Conservation (phyloP, 2,888 invertebrate species). For the Pyrrhosoma nymphula region DNA sequence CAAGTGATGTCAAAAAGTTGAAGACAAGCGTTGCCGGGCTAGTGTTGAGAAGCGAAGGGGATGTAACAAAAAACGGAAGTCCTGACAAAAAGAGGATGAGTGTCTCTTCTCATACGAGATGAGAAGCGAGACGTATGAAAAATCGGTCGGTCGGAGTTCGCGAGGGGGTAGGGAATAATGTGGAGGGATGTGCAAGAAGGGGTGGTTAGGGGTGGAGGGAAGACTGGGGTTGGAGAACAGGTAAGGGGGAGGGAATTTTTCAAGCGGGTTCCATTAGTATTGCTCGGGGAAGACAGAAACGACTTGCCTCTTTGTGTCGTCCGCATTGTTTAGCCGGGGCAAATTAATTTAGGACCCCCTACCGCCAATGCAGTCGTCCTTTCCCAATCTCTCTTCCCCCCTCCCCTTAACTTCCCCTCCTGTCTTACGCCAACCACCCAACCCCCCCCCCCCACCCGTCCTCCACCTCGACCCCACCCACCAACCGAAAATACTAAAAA, state of each 20-base stretch:
- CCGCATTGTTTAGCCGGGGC: slow-evolving; percentile 62
- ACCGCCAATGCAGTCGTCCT: background rate
- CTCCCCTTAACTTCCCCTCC: background rate
- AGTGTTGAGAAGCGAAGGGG: no score
- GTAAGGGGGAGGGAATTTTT: slow-evolving; percentile 8
- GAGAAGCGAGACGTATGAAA: no score
- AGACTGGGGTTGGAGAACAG: background rate
- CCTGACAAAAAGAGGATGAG: background rate
- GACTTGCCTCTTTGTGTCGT: slow-evolving; percentile 66
- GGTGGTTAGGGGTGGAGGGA: background rate
- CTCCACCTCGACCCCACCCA: no score
- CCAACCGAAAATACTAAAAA: background rate
- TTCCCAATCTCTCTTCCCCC: background rate
- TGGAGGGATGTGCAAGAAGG: background rate
- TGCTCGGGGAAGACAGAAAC: slow-evolving; percentile 50
- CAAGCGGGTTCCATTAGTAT: slow-evolving; percentile 62
- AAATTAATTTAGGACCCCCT: slow-evolving; percentile 66
- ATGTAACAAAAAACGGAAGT: no score
- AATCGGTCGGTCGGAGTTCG: background rate
- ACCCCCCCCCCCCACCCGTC: no score
- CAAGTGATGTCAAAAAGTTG: no score
- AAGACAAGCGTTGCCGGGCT: no score
- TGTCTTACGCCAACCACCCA: no score
- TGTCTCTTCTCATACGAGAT: no score
- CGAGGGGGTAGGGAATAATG: background rate